Conservation (phyloP, 2,113 vertebrate species). For the Crotalus viridis region DNA sequence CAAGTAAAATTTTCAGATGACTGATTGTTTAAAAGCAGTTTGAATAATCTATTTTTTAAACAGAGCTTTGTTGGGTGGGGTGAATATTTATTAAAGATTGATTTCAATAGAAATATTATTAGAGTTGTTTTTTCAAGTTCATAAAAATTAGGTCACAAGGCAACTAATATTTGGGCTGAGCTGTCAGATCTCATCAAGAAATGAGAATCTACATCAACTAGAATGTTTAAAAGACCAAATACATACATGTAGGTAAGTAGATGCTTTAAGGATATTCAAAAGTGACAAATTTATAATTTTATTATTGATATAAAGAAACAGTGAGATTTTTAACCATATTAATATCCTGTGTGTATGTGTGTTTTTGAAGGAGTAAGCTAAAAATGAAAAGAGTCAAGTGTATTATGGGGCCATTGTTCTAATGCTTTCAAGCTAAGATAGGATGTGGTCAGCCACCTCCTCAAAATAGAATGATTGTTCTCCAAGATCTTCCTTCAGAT, state of each 20-base stretch:
- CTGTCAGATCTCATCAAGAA: constrained; percentile 39
- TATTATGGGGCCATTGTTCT: constrained; percentile 77
- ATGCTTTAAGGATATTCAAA: background rate
- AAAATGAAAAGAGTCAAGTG: constrained; percentile 83
- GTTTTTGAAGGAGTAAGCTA: no score
- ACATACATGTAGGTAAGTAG: background rate
- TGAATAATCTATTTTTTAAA: constrained; percentile 68
- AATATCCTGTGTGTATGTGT: background rate
- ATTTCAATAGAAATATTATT: constrained; percentile 61
- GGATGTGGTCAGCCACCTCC: constrained; percentile 79
- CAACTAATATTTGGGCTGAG: constrained; percentile 57
- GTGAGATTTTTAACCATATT: background rate
- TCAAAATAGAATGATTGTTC: constrained; percentile 80
- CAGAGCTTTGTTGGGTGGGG: constrained; percentile 48
- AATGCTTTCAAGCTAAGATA: constrained; percentile 72
- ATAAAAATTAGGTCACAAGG: constrained; percentile 48
- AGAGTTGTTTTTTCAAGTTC: constrained; percentile 62
- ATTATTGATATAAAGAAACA: background rate
- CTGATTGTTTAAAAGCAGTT: constrained; percentile 76
- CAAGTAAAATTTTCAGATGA: constrained; percentile 70
- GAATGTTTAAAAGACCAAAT: constrained; percentile 16
- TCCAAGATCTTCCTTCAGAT: constrained; percentile 70
- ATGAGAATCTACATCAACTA: constrained; percentile 7
- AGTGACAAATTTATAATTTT: background rate
- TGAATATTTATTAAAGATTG: constrained; percentile 60